These are phyloP conservation scores for Pontoporia blainvillei DNA, from an alignment of 2,113 vertebrate species.

Conservation along the genomic window DNA sequence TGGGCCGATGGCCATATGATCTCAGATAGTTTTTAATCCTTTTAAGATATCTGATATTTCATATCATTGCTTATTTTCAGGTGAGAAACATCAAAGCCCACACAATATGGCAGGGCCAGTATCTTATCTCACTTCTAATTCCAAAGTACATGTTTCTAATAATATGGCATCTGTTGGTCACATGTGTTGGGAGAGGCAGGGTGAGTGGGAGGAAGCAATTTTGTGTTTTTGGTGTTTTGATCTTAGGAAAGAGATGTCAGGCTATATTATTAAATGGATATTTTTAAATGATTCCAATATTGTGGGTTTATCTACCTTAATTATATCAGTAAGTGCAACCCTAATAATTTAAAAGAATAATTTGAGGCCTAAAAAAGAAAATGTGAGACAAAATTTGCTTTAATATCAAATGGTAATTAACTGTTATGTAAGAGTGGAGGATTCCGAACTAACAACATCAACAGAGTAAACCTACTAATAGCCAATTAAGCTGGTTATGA, in stretches of 20 bases:
- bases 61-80: background rate
- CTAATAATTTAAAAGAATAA: constrained; percentile 11
- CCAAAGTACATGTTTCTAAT: background rate
- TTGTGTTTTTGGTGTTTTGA: background rate
- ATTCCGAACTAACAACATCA: constrained; percentile 38
- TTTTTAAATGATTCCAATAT: background rate
- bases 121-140: background rate
- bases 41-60: background rate
- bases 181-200: background rate
- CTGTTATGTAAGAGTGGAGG: background rate
- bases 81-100: background rate
- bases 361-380: constrained; percentile 45
- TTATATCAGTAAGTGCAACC: background rate
- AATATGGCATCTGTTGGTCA: background rate
- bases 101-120: background rate
- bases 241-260: background rate
- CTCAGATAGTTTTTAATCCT: background rate
- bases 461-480: constrained; percentile 8
- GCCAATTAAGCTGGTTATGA: constrained; percentile 45
- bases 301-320: background rate
- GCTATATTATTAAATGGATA: background rate
- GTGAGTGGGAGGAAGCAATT: background rate
- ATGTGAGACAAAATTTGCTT: constrained; percentile 28
- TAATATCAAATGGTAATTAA: constrained; percentile 39
- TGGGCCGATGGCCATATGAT: background rate